Base-by-base conservation (phyloP, 23 tunicate species). In the Halocynthia aurantium region DNA sequence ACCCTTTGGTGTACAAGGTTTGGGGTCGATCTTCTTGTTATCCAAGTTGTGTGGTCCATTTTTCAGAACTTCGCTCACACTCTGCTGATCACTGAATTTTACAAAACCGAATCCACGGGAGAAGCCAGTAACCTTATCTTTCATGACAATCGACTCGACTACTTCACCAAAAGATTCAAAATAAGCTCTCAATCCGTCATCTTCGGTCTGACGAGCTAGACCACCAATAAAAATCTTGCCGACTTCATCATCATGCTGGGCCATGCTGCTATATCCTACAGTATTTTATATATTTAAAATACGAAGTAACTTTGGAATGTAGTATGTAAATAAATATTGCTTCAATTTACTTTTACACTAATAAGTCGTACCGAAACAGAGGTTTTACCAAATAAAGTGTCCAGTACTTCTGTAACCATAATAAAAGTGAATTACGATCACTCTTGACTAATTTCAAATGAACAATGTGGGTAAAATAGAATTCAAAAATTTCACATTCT, bases 211-310 rank as follows among this genome's bases (percentile, higher is more conserved):
- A 61, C 92, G 69, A 18, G 85, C 50, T 55, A 92, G 62, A 73
- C 98, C 98, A 68, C 98, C 98, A 67, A 92, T 80, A 82, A 92
- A 92, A 22, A 92, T 79, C 81, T 92, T 92, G 51, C 98, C 89
- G 63, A 75, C 86, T 78, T 85, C 89, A 65, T 83, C 86, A 19
- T 64, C 78, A 10, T 74, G 44, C 44, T 31, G 44, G 44, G 44
- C 44, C 44, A 31, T 31, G 44, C 44, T 31, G 44, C 44, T 31
- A 0, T 31, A 31, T 31, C 44, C 44, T 31, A 31, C 44, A 31
- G 44, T 31, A 31, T 31, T 31, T 31, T 31, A 31, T 31, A 31
- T 31, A 31, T 31, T 31, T 31, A 31, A 31, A 31, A 31, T 31
- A 31, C 44, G 4, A 31, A 31, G 44, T 31, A 31, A 31, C 44